Conservation (phyloP, 2,888 invertebrate species). For the Pachydiplax longipennis region DNA sequence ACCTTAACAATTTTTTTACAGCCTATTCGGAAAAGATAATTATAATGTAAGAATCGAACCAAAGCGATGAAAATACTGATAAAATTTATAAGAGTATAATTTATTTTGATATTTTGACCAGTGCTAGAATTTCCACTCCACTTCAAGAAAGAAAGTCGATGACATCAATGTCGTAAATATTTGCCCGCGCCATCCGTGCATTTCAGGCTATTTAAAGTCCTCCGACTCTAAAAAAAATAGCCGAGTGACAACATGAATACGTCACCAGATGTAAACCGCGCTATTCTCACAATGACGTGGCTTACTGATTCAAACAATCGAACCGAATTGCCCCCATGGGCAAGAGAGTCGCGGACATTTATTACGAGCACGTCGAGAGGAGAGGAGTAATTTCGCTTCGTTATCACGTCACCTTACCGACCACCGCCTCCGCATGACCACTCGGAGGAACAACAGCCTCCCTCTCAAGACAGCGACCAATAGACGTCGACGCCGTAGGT, state of each 20-base stretch:
- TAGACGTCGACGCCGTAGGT: not conserved
- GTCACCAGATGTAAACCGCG: not conserved
- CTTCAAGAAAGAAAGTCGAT: not conserved
- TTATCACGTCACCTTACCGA: not conserved
- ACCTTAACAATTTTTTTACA: no score
- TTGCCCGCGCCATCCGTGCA: not conserved
- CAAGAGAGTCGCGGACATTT: not conserved
- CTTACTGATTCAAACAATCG: not conserved
- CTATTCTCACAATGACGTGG: not conserved
- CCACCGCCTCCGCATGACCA: not conserved
- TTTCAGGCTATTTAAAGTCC: not conserved
- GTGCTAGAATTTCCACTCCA: no score
- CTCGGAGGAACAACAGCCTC: not conserved
- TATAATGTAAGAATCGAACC: no score
- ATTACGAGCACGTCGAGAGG: not conserved
- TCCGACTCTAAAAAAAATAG: not conserved
- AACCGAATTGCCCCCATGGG: not conserved
- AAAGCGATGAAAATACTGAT: no score
- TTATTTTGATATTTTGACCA: no score
- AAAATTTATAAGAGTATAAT: no score
- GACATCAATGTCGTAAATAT: not conserved
- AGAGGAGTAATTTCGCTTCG: not conserved
- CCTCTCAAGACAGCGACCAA: not conserved
- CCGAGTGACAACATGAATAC: not conserved
- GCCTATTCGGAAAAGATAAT: no score